A percentile compares a stretch with the other conserved stretches of the same genome.
phyloP scores from a whole-genome alignment of 2,888 invertebrate genomes.

The Tipula vernalis region DNA sequence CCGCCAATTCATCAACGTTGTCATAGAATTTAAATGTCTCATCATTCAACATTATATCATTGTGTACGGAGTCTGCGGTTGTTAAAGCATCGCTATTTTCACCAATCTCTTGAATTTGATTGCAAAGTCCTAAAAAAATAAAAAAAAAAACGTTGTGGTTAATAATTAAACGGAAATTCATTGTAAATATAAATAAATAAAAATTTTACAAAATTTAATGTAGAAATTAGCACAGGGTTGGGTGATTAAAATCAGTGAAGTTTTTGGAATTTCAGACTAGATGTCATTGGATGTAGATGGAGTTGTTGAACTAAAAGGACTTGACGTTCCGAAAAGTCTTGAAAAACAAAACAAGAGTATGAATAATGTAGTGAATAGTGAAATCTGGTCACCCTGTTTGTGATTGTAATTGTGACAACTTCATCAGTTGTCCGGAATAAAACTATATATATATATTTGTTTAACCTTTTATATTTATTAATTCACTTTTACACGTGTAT shows the following conservation, averaged over 20 bases:
- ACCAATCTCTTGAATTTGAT: background rate
- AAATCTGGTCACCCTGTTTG: no score
- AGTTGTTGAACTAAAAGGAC: no score
- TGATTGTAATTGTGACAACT: no score
- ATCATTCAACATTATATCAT: background rate
- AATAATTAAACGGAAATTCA: slow-evolving; percentile 4
- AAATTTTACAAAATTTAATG: background rate
- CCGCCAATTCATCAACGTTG: background rate
- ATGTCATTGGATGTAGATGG: no score
- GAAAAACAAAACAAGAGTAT: no score
- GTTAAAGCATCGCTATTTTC: background rate
- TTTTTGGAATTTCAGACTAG: no score
- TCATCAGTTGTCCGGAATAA: no score
- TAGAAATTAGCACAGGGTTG: background rate
- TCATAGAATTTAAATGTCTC: background rate
- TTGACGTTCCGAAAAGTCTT: no score
- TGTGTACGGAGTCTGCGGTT: background rate
- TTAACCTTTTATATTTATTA: no score
- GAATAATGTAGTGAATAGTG: no score
- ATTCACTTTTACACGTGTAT: no score
- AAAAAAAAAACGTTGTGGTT: background rate
- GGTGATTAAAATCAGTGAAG: background rate
- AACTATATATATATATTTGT: no score
- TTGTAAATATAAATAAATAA: background rate
- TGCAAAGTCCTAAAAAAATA: background rate